phyloP scores from a whole-genome alignment of 2,797 vertebrate genomes.

The Zalophus californianus region DNA sequence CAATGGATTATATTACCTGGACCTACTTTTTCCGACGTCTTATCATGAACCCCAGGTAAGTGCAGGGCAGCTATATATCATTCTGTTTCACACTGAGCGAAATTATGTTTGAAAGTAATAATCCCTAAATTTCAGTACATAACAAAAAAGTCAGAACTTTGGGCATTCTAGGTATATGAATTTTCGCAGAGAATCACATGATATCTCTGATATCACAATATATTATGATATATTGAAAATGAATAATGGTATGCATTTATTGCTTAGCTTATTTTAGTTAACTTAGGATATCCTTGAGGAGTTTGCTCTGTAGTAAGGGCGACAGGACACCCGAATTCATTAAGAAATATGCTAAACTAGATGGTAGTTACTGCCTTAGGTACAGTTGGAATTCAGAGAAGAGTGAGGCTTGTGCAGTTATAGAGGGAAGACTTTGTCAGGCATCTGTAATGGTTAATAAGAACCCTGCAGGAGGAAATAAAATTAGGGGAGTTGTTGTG shows the following conservation, averaged over 20 bases:
- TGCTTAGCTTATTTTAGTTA: slow-evolving; percentile 42
- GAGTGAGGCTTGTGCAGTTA: neutral
- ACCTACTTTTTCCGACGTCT: slow-evolving; percentile 99
- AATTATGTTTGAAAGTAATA: slow-evolving; percentile 22
- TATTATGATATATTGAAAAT: neutral
- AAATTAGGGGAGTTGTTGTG: neutral
- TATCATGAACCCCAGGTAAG: slow-evolving; percentile 98
- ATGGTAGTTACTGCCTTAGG: neutral
- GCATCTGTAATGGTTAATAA: neutral
- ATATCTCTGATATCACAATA: slow-evolving; percentile 7
- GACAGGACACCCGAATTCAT: neutral
- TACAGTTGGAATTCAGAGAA: slow-evolving; percentile 7
- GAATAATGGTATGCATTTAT: neutral
- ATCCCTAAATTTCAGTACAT: neutral
- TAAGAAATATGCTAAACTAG: neutral
- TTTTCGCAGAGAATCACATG: slow-evolving; percentile 27
- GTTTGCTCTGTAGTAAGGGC: neutral
- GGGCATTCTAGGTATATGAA: neutral
- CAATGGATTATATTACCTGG: slow-evolving; percentile 99
- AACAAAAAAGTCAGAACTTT: slow-evolving; percentile 7
- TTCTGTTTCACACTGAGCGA: slow-evolving; percentile 2
- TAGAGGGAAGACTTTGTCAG: neutral
- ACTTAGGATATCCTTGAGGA: neutral
- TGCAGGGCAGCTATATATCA: neutral
- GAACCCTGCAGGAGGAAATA: neutral